Conservation (phyloP, 1,140 invertebrate genomes). For the Drosophila lacertosa region DNA sequence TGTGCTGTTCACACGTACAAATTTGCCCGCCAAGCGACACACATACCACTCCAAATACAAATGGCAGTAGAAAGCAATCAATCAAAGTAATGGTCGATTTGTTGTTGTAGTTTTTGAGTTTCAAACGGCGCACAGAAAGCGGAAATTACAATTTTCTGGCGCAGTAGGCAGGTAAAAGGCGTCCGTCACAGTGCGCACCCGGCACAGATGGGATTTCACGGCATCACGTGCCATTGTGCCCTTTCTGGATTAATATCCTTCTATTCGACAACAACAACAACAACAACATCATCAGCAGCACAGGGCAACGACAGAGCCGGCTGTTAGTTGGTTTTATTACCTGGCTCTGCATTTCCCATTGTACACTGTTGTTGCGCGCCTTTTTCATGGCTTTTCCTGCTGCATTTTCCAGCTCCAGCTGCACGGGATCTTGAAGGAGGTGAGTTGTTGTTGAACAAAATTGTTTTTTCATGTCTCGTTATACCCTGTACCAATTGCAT, state of each 20-base stretch:
- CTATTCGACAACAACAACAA: conserved; percentile 1
- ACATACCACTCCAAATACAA: background rate
- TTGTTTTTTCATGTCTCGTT: too few relatives aligned
- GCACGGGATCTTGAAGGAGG: background rate
- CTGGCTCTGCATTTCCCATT: too few relatives aligned
- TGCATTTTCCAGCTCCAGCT: conserved; percentile 15
- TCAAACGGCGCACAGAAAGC: conserved; percentile 5
- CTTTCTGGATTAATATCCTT: conserved; percentile 32
- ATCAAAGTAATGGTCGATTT: conserved; percentile 13
- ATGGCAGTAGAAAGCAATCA: conserved; percentile 19
- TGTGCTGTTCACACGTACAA: background rate
- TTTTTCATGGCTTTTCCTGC: conserved; percentile 30
- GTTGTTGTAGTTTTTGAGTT: background rate
- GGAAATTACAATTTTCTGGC: conserved; percentile 37
- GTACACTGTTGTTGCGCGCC: conserved; percentile 30
- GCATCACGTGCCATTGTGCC: conserved; percentile 62
- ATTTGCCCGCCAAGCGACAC: background rate
- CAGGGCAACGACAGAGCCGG: conserved; percentile 13
- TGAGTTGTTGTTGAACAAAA: too few relatives aligned
- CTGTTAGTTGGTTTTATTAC: conserved; percentile 47
- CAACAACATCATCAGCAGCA: conserved; percentile 4
- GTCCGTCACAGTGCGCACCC: conserved; percentile 1
- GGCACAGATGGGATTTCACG: conserved; percentile 49
- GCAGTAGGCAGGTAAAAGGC: conserved; percentile 14
- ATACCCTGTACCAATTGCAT: too few relatives aligned